phyloP scores from a whole-genome alignment of 2,113 vertebrate genomes.

The Osmerus eperlanus region DNA sequence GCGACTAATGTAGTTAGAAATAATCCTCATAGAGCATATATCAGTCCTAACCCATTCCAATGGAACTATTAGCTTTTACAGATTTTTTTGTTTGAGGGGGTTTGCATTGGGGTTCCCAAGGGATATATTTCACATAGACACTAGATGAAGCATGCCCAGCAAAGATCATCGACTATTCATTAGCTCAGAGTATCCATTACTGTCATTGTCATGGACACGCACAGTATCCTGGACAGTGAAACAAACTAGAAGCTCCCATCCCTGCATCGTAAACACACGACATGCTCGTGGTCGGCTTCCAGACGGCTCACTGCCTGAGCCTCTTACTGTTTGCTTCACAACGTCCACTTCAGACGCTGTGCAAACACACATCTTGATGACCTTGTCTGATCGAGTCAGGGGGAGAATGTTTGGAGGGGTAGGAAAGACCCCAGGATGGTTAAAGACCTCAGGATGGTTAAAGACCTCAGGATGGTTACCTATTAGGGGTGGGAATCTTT shows the following conservation, averaged over 20 bases:
- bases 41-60: slow-evolving; percentile 26
- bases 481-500: too few species aligned
- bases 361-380: too few species aligned
- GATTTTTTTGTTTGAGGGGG: slow-evolving; percentile 15
- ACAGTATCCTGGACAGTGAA: slow-evolving; percentile 21
- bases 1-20: slow-evolving; percentile 46
- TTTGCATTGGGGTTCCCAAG: slow-evolving; percentile 27
- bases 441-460: too few species aligned
- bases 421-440: too few species aligned
- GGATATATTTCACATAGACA: slow-evolving; percentile 27
- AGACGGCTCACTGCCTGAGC: too few species aligned
- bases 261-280: not conserved
- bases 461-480: too few species aligned
- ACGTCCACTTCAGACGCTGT: too few species aligned
- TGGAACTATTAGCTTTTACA: slow-evolving; percentile 27
- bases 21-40: slow-evolving; percentile 26
- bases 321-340: too few species aligned
- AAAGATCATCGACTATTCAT: slow-evolving; percentile 38
- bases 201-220: slow-evolving; percentile 25
- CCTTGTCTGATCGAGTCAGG: too few species aligned
- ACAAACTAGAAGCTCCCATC: slow-evolving; percentile 12
- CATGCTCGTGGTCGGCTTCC: too few species aligned
- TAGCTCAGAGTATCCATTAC: slow-evolving; percentile 34
- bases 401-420: too few species aligned
- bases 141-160: slow-evolving; percentile 39